phyloP scores from a whole-genome alignment of 2,888 invertebrate genomes.

The Drosophila meridionalis region DNA sequence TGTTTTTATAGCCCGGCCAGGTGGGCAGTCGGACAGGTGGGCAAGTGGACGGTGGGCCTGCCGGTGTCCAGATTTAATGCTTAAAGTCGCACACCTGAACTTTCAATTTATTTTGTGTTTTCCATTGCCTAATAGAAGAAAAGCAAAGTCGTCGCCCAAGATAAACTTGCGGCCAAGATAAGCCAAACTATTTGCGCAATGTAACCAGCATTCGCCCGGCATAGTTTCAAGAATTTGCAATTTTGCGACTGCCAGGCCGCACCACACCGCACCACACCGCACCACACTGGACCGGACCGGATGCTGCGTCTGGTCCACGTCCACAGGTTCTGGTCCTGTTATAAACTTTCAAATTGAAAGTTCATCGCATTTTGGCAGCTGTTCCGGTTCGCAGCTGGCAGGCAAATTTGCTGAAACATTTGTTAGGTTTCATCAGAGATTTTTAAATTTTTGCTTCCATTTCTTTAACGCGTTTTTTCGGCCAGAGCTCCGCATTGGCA shows the following conservation, averaged over 20 bases:
- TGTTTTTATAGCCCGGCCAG: constrained; percentile 55
- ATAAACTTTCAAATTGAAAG: constrained; percentile 72
- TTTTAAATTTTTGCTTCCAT: constrained; percentile 22
- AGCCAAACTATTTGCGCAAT: constrained; percentile 64
- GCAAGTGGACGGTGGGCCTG: neutral
- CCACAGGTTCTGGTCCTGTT: constrained; percentile 3
- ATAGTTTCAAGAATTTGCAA: constrained; percentile 8
- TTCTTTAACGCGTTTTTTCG: constrained; percentile 6
- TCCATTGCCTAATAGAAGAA: constrained; percentile 65
- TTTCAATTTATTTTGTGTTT: constrained; percentile 74
- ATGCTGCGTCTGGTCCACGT: neutral
- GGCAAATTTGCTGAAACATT: constrained; percentile 39
- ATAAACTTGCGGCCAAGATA: constrained; percentile 60
- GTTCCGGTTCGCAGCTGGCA: constrained; percentile 37
- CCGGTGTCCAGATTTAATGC: constrained; percentile 38
- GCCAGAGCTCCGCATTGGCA: neutral
- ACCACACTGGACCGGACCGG: neutral
- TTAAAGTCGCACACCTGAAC: constrained; percentile 68
- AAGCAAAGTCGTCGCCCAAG: constrained; percentile 50
- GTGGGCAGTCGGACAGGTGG: neutral
- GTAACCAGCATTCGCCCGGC: constrained; percentile 4
- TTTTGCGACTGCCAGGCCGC: constrained; percentile 4
- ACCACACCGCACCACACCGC: neutral
- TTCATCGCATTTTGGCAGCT: constrained; percentile 61
- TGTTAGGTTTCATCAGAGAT: constrained; percentile 1